Evolutionary conservation across 2,797 vertebrate species (phyloP), one percentile per base, ranked within the genome.

Genomic region (Falco peregrinus): DNA sequence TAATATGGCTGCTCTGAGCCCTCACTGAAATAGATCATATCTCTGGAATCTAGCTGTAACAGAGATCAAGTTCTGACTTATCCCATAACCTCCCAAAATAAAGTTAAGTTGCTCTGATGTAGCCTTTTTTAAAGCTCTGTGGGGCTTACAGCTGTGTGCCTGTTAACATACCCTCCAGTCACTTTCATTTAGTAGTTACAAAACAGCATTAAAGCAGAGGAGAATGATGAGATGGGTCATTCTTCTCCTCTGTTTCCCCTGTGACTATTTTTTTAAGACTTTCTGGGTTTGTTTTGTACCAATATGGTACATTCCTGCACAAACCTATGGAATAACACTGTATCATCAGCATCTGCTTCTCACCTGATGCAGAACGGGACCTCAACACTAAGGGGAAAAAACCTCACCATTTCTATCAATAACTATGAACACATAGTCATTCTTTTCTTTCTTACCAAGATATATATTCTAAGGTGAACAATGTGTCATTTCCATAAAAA

Each of bases 51-150:
- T 95, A 80, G 69, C 75, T 90, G 86, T 94, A 96, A 96, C 1
- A 6, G 75, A 95, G 92, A 95, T 96, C 90, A 68, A 60, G 35
- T 83, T 97, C 76, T 89, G 81, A 92, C 84, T 94, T 95, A 97
- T 83, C 88, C 94, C 78, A 77, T 93, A 96, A 96, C 93, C 78
- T 94, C 92, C 84, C 77, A 90, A 97, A 96, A 95, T 96, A 95
- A 95, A 84, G 93, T 65, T 31, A 87, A 95, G 73, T 90, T 91
- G 85, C 86, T 91, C 77, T 73, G 87, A 94, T 90, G 94, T 63
- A 83, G 91, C 16, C 13, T 76, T 70, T 74, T 94, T 94, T 89
- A 95, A 95, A 96, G 90, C 92, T 93, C 78, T 83, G 47, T 69
- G 56, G 45, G 69, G 78, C 76, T 97, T 89, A 87, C 75, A 92